Evolutionary conservation across 2,113 vertebrate species (phyloP).

Genomic region (crab-eating macaque (Macaca fascicularis)): T2T-MFA8v1.1 NC_088389.1:90334501-90335000

Average conservation of each 20-base stretch:
- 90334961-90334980: constrained; percentile 43
- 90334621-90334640: not conserved
- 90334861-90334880: not conserved
- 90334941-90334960: not conserved
- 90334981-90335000: not conserved
- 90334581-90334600: constrained; percentile 1
- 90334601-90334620: constrained; percentile 33
- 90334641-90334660: not conserved
- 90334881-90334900: not conserved
- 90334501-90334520: constrained; percentile 28
- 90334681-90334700: constrained; percentile 32
- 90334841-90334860: constrained; percentile 20
- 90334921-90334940: not conserved
- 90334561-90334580: not conserved
- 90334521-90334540: not conserved
- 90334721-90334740: constrained; percentile 27
- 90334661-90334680: not conserved
- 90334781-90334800: constrained; percentile 29
- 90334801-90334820: constrained; percentile 2
- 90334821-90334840: not conserved
- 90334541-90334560: not conserved
- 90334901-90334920: not conserved
- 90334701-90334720: constrained; percentile 5
- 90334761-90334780: not conserved
- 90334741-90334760: not conserved